A percentile compares a stretch with the other conserved stretches of the same genome.
phyloP scores from a whole-genome alignment of 2,888 invertebrate species.

The Chymomyza caudatula region DNA sequence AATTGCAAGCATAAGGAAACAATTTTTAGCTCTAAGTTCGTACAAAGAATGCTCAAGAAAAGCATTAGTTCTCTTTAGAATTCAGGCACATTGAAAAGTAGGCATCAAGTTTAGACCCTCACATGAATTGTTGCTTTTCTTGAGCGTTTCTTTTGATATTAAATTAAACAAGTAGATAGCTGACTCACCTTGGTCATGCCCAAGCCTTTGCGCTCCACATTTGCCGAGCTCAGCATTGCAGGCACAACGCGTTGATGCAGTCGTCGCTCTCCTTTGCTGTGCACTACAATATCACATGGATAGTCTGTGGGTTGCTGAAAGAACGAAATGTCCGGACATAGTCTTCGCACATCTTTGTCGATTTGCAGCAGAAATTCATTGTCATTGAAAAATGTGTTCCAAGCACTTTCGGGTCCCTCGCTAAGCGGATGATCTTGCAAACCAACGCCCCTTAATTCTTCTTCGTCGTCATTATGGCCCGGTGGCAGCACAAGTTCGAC shows the following conservation, averaged over 20 bases:
- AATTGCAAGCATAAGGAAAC: slow-evolving; percentile 38
- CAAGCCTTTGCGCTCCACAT: slow-evolving; percentile 91
- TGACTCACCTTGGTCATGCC: slow-evolving; percentile 90
- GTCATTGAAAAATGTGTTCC: slow-evolving; percentile 96
- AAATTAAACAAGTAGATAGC: background rate
- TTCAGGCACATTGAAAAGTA: too few relatives aligned
- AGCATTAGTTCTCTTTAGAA: too few relatives aligned
- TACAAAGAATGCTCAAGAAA: background rate
- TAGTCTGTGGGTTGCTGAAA: slow-evolving; percentile 96
- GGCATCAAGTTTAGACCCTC: too few relatives aligned
- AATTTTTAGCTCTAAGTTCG: slow-evolving; percentile 22
- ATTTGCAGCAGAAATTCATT: slow-evolving; percentile 98
- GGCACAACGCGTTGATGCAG: slow-evolving; percentile 93
- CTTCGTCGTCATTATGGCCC: slow-evolving; percentile 80
- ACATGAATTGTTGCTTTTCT: background rate
- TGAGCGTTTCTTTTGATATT: background rate
- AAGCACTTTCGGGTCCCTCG: slow-evolving; percentile 95
- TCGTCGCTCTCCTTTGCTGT: slow-evolving; percentile 89
- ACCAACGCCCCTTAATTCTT: slow-evolving; percentile 67
- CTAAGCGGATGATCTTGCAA: slow-evolving; percentile 91
- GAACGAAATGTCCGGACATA: slow-evolving; percentile 98
- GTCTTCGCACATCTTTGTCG: slow-evolving; percentile 95
- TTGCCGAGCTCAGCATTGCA: slow-evolving; percentile 90
- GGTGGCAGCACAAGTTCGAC: slow-evolving; percentile 94
- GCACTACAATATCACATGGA: slow-evolving; percentile 89